Conservation (phyloP, 2,113 vertebrate genomes). For the Coturnix japonica region DNA sequence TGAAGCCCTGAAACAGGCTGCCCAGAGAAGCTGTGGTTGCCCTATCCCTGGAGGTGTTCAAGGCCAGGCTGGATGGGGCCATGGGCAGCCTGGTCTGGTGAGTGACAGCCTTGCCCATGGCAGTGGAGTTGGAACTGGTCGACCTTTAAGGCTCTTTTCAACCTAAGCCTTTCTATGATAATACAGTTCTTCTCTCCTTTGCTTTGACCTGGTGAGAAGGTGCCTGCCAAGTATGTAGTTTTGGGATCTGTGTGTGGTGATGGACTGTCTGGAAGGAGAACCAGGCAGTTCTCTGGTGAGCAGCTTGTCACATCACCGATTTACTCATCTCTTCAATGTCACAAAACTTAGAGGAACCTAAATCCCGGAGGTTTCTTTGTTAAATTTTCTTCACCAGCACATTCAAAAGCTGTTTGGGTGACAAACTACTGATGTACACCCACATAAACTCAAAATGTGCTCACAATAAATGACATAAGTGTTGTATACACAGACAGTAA, state of each 20-base stretch:
- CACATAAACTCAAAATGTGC: constrained; percentile 19
- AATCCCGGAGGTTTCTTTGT: background rate
- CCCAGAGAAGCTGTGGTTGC: too few species aligned
- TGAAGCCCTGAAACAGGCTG: too few species aligned
- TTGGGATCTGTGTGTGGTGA: background rate
- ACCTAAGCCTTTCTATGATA: background rate
- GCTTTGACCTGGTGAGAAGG: background rate
- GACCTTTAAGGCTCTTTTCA: background rate
- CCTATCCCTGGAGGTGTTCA: too few species aligned
- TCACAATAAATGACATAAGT: constrained; percentile 22
- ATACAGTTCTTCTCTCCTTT: background rate
- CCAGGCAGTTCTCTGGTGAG: background rate
- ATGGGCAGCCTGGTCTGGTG: too few species aligned
- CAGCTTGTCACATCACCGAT: constrained; percentile 22
- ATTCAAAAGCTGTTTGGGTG: constrained; percentile 19
- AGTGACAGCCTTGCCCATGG: background rate
- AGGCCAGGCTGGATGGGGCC: too few species aligned
- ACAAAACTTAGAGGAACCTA: background rate
- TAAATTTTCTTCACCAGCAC: constrained; percentile 45
- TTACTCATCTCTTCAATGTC: background rate
- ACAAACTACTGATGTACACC: constrained; percentile 35
- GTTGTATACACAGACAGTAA: constrained; percentile 25
- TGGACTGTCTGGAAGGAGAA: background rate
- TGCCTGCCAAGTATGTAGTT: background rate
- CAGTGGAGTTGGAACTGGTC: background rate